Base-by-base conservation (phyloP, 2,888 invertebrate genomes). In the Drosophila vallismaia region DNA sequence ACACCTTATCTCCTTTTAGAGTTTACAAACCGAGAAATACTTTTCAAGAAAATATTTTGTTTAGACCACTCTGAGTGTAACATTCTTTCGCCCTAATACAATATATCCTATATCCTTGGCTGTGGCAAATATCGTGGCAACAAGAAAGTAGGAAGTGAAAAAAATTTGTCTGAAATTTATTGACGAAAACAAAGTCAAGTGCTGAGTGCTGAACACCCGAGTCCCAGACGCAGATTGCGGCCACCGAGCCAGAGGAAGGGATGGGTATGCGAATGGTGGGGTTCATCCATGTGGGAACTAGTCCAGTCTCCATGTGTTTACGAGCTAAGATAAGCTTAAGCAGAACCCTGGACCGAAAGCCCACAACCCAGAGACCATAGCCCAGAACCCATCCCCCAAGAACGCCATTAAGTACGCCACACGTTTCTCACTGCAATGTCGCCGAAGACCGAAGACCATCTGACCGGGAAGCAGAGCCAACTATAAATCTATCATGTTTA, bases 401-500 rank as follows among this genome's bases (percentile, higher is more conserved):
- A 71, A 60, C 56, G 53, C 62, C 77, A 80, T 79, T 81, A 74
- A 70, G 80, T 77, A 83, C 83, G 83, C 82, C 51, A 77, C 82
- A 79, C 80, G 79, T 82, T 74, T 66, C 59, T 40, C 58, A 50
- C 53, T 78, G 80, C 78, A 81, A 73, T 83, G 80, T 76, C 77
- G 75, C 77, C 79, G 74, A 67, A 69, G 53, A 55, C 77, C 79
- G 74, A 67, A 69, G 53, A 55, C 49, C 50, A 42, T 5, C 19
- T 71, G 55, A 74, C 73, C 76, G 63, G 80, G 72, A 74, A 67
- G 66, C 70, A 58, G 60, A 75, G 64, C 81, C 81, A 80, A 81
- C 81, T 81, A 81, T 81, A 81, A 81, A 81, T 81, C 81, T 81
- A 81, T 81, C 81, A 81, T 81, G 81, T 81, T 81, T 84, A 80